Base-by-base conservation (phyloP, 2,888 invertebrate species). In the Cancer borealis region DNA sequence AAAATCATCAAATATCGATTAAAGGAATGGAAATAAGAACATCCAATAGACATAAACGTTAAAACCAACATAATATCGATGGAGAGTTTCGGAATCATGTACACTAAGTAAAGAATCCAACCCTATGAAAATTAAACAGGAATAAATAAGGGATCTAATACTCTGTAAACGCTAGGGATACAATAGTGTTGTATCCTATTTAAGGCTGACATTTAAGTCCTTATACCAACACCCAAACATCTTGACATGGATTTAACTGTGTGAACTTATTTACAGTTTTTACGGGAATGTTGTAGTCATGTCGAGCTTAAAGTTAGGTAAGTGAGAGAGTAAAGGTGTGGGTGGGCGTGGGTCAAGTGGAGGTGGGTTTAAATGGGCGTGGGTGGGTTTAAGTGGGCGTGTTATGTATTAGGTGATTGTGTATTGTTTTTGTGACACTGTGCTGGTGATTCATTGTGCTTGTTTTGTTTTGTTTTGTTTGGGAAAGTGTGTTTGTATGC, bases 251-350 rank as follows among this genome's bases (percentile, higher is more conserved):
- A 26, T n/a, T 26, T 10, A n/a, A 5, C n/a, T n/a, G 26, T 73
- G 73, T 73, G 73, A n/a, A 6, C n/a, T 26, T 73, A 1, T 26
- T 26, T 73, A 26, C n/a, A 26, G 6, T 1, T 73, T 73, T 26
- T 26, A 2, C 73, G 26, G 73, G 73, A 73, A 73, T 73, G 73
- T 73, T 73, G 73, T 73, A 73, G 73, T 8, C 73, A 73, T 73
- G 73, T 73, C 73, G 73, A 73, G 73, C n/a, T 73, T 73, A n/a
- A 73, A 73, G 73, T 73, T 73, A 73, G 73, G 73, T 73, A 73
- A 73, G 73, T 73, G 73, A 73, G 26, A 26, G 73, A 60, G 8
- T 73, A 26, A 73, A 73, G 26, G 73, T 73, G 8, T 26, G 73
- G 26, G 73, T 26, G 73, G 73, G 73, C 73, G 73, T 73, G 73